Evolutionary conservation across 2,888 invertebrate genomes (phyloP).

Genomic region (Drosophila imparisetae): DNA sequence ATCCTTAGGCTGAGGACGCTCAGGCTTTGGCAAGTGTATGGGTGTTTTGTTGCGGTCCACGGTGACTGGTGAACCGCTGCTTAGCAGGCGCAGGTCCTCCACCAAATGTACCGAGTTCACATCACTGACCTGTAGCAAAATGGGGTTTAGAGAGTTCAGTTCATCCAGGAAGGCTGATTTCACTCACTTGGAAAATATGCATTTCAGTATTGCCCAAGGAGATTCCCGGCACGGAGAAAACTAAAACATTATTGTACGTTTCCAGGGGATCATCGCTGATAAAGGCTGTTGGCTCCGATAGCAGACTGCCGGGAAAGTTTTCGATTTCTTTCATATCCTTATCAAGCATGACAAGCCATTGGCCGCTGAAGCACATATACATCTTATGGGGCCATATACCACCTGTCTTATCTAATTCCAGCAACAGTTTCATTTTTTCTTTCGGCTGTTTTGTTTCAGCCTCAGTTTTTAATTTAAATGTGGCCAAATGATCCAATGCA

Average conservation of each 20-base stretch:
- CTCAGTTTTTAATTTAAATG: constrained; percentile 97
- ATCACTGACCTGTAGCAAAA: constrained; percentile 88
- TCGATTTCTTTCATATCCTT: constrained; percentile 98
- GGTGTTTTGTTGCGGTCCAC: constrained; percentile 84
- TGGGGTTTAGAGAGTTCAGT: background rate
- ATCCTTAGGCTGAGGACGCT: constrained; percentile 71
- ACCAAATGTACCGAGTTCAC: constrained; percentile 93
- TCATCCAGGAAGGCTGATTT: background rate
- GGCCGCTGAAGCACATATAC: constrained; percentile 94
- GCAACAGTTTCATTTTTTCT: constrained; percentile 95
- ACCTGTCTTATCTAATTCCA: constrained; percentile 95
- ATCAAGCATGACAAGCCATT: constrained; percentile 96
- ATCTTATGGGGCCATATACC: constrained; percentile 99
- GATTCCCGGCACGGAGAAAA: constrained; percentile 95
- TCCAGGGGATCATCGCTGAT: constrained; percentile 97
- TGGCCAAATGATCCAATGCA: constrained; percentile 98
- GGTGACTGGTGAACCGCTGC: constrained; percentile 87
- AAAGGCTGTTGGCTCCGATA: constrained; percentile 98
- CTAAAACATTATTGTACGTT: constrained; percentile 98
- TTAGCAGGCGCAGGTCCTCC: constrained; percentile 90
- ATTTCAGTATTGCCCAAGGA: constrained; percentile 92
- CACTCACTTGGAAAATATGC: constrained; percentile 94
- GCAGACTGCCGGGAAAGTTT: constrained; percentile 95
- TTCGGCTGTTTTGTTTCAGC: constrained; percentile 94
- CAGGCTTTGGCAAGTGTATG: constrained; percentile 65